A percentile compares a stretch with the other conserved stretches of the same genome.
These are phyloP conservation scores for Cynodonichthys magdalenae DNA, from an alignment of 2,797 vertebrate species.

Conservation along the genomic window DNA sequence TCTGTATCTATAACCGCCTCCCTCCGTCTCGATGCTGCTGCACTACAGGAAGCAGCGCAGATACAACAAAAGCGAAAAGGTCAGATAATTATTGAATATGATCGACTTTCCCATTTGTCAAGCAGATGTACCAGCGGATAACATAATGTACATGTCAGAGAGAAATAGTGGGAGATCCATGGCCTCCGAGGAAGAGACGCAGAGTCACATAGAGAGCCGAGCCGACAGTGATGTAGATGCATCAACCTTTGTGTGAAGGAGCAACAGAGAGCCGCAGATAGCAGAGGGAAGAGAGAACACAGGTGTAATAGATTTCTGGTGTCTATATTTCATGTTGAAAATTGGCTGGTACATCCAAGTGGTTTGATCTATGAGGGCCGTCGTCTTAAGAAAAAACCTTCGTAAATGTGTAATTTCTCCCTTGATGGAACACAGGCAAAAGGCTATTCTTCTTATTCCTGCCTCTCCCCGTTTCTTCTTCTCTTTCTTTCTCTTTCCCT, in stretches of 20 bases:
- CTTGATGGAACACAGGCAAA: constrained; percentile 98
- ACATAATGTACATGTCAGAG: constrained; percentile 71
- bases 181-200: constrained; percentile 30
- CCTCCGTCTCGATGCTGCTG: constrained; percentile 3
- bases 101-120: constrained; percentile 72
- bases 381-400: constrained; percentile 99
- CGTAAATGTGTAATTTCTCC: constrained; percentile 99
- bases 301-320: constrained; percentile 97
- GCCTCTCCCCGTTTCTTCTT: constrained; percentile 46
- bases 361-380: constrained; percentile 98
- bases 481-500: constrained; percentile 80
- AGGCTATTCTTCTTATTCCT: constrained; percentile 95
- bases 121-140: constrained; percentile 55
- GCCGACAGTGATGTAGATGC: constrained; percentile 65
- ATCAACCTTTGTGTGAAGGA: constrained; percentile 47
- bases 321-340: constrained; percentile 99
- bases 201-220: constrained; percentile 55
- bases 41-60: constrained; percentile 36
- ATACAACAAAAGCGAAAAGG: constrained; percentile 61
- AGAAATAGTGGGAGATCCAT: constrained; percentile 56
- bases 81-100: constrained; percentile 75
- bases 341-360: constrained; percentile 96
- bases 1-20: background rate
- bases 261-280: constrained; percentile 63
- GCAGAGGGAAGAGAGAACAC: constrained; percentile 76